Percentiles rank a stretch among this genome's conserved stretches.
Evolutionary conservation across 2,888 invertebrate species (phyloP).

Genomic region (Ypsolopha sequella): DNA sequence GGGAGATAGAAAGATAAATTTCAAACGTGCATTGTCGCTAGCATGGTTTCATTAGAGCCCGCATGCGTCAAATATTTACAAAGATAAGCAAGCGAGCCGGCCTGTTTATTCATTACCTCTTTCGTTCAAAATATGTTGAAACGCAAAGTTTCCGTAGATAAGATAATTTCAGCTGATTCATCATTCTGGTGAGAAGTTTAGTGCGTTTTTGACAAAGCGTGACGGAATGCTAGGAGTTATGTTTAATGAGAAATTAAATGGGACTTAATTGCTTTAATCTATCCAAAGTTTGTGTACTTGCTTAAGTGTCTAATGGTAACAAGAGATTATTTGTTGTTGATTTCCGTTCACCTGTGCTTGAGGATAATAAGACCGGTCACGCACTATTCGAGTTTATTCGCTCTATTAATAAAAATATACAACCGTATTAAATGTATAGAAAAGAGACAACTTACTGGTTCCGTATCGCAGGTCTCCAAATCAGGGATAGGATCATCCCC

Average conservation of each 20-base stretch:
- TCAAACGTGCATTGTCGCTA: conserved; percentile 13
- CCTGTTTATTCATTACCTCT: conserved; percentile 29
- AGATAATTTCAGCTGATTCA: conserved; percentile 20
- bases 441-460: conserved; percentile 74
- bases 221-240: conserved; percentile 7
- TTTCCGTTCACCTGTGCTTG: too few species aligned
- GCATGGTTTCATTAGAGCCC: conserved; percentile 41
- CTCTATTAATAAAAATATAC: too few species aligned
- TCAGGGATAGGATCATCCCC: conserved; percentile 78
- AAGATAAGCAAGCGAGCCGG: conserved; percentile 26
- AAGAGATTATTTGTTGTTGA: too few species aligned
- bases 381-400: too few species aligned
- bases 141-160: conserved; percentile 20
- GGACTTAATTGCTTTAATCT: background rate
- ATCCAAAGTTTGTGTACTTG: background rate
- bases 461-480: conserved; percentile 81
- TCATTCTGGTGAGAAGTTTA: conserved; percentile 13
- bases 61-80: conserved; percentile 50
- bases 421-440: background rate
- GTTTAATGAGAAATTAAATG: background rate
- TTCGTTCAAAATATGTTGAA: conserved; percentile 12
- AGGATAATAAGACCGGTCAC: too few species aligned
- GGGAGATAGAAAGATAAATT: conserved; percentile 28
- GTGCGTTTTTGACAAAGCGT: conserved; percentile 15
- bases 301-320: too few species aligned